Evolutionary conservation across 2,888 invertebrate genomes (phyloP), one percentile per base, ranked within the genome.

Genomic region (Phaedon cochleariae): DNA sequence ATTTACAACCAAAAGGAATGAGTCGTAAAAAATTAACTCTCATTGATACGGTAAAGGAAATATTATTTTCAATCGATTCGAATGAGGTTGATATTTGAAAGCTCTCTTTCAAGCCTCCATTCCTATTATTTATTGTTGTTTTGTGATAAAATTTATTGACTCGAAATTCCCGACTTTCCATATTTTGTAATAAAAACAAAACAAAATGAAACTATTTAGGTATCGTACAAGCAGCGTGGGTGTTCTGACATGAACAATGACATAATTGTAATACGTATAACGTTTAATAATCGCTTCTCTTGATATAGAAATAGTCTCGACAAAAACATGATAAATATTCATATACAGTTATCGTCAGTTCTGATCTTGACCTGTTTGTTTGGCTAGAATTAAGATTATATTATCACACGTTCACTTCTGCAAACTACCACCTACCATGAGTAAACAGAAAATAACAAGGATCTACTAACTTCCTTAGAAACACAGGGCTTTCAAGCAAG

Each of bases 381-480:
- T 6, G 46, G 26, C 45, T 55, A 41, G 37, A 55, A 55, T 55
- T 41, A 55, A 55, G 41, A 21, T 55, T n/a, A n/a, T n/a, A 7
- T 34, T 54, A 54, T 54, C 53, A 54, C 53, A 54, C 31, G 18
- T 54, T 54, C 53, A 55, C 55, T 55, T 10, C 55, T 22, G 41
- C 15, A 20, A 34, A 37, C 29, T 54, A 17, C 34, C 31, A 20
- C 31, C 41, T 41, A 15, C 41, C 12, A 15, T 41, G 3, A 15
- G 41, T 41, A 41, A 41, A 41, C 15, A 41, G 15, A 10, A 4
- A 15, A 41, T 4, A 41, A 34, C 41, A 57, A 22, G 22, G 62
- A 54, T 18, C 10, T 53, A 53, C 6, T 6, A 31, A 12, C 15
- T 26, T 26, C 7, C 26, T 26, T 26, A 26, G 26, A 26, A n/a